These are phyloP conservation scores for Prunella strophiata DNA, from an alignment of 2,797 vertebrate species.

Conservation along the genomic window DNA sequence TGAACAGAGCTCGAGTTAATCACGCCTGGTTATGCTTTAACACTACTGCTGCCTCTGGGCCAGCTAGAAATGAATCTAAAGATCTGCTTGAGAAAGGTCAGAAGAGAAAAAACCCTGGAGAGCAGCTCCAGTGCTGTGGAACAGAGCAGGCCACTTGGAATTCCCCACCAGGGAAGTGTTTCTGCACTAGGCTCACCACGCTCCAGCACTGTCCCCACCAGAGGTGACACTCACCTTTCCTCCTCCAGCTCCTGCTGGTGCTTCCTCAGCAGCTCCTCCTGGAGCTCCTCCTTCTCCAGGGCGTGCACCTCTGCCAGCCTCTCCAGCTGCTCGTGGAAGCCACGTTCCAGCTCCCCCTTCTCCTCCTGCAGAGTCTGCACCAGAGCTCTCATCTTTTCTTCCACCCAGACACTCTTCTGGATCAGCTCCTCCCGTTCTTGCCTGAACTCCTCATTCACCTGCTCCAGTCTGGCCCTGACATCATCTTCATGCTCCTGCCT, in stretches of 20 bases:
- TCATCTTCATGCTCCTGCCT: conserved; percentile 56
- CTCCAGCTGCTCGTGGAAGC: conserved; percentile 66
- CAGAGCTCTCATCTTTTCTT: conserved; percentile 67
- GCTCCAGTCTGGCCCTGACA: conserved; percentile 74
- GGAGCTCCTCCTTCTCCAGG: conserved; percentile 80
- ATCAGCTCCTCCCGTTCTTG: conserved; percentile 71
- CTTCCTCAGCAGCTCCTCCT: conserved; percentile 73
- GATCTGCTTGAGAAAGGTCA: background rate
- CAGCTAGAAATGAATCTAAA: background rate
- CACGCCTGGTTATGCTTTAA: background rate
- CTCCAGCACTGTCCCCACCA: background rate
- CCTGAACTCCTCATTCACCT: conserved; percentile 62
- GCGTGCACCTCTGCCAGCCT: conserved; percentile 61
- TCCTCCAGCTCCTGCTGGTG: conserved; percentile 81
- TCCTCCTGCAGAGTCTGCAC: conserved; percentile 59
- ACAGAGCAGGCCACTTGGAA: background rate
- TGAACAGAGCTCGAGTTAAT: background rate
- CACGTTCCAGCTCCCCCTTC: conserved; percentile 63
- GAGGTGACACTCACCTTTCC: conserved; percentile 83
- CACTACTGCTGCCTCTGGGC: background rate
- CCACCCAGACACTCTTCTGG: conserved; percentile 47
- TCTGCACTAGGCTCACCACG: accelerated
- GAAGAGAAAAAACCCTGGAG: background rate
- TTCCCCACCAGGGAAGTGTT: background rate
- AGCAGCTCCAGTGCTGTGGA: background rate